These are phyloP conservation scores for Thunnus thynnus DNA, from an alignment of 2,113 vertebrate species.

Conservation along the genomic window DNA sequence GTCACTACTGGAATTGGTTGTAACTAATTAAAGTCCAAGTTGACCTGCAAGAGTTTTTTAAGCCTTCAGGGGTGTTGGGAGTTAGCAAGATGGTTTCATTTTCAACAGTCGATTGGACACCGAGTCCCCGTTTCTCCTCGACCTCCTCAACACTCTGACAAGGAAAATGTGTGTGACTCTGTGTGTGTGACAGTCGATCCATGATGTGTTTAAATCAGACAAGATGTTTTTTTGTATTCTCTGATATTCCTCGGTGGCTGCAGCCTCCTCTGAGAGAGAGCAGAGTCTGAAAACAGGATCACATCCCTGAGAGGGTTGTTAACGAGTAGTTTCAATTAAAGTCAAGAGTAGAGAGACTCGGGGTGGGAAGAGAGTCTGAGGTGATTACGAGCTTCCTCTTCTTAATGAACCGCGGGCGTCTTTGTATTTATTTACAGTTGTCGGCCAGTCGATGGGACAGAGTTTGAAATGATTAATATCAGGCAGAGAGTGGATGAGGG, in stretches of 20 bases:
- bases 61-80: too few relatives aligned
- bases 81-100: slow-evolving; percentile 34
- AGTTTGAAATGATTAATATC: neutral
- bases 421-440: slow-evolving; percentile 66
- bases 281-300: slow-evolving; percentile 42
- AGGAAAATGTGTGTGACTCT: neutral
- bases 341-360: slow-evolving; percentile 22
- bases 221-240: slow-evolving; percentile 13
- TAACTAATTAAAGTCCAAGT: too few relatives aligned
- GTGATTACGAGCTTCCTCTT: slow-evolving; percentile 70
- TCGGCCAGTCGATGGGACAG: slow-evolving; percentile 24
- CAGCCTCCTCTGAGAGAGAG: neutral
- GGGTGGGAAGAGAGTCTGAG: slow-evolving; percentile 18
- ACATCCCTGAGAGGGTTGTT: slow-evolving; percentile 75
- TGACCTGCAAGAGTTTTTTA: too few relatives aligned
- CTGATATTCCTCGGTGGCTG: slow-evolving; percentile 28
- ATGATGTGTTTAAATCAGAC: slow-evolving; percentile 16
- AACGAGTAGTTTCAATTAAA: slow-evolving; percentile 73
- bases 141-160: slow-evolving; percentile 35
- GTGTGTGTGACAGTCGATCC: neutral
- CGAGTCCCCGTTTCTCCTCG: slow-evolving; percentile 31
- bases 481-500: neutral
- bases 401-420: slow-evolving; percentile 65
- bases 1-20: too few relatives aligned
- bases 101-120: slow-evolving; percentile 44